Conservation (phyloP, 2,113 vertebrate genomes). For the Atractosteus spatula region DNA sequence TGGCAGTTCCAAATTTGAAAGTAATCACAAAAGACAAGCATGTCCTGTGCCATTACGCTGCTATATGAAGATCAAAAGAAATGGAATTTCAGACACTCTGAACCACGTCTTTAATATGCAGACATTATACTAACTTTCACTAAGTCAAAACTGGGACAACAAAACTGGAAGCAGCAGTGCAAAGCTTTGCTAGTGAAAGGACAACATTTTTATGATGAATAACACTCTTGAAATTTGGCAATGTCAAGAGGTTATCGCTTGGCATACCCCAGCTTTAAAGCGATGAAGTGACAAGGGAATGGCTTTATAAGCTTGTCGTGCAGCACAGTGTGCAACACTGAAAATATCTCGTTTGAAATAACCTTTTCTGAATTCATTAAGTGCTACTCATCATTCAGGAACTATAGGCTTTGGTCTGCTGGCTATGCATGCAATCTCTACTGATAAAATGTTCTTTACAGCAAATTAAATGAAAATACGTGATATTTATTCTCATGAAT, state of each 20-base stretch:
- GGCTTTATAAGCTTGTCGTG: background rate
- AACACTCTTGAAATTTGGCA: background rate
- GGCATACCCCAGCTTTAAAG: background rate
- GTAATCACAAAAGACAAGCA: too few relatives aligned
- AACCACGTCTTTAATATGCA: too few relatives aligned
- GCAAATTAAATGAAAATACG: conserved; percentile 27
- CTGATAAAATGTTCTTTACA: conserved; percentile 28
- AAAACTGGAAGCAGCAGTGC: too few relatives aligned
- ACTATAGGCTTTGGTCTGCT: background rate
- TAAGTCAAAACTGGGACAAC: too few relatives aligned
- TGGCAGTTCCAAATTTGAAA: too few relatives aligned
- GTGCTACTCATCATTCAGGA: background rate
- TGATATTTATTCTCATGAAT: background rate
- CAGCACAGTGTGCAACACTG: background rate
- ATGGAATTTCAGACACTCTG: too few relatives aligned
- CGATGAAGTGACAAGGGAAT: background rate
- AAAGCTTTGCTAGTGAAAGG: background rate
- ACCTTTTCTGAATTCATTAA: background rate
- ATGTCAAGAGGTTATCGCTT: background rate
- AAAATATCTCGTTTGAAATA: background rate
- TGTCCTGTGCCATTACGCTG: too few relatives aligned
- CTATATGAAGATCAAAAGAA: too few relatives aligned
- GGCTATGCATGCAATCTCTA: conserved; percentile 18
- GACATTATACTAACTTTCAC: too few relatives aligned
- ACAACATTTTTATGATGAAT: background rate